Conservation (phyloP, 2,888 invertebrate species). For the Andrena minutula region DNA sequence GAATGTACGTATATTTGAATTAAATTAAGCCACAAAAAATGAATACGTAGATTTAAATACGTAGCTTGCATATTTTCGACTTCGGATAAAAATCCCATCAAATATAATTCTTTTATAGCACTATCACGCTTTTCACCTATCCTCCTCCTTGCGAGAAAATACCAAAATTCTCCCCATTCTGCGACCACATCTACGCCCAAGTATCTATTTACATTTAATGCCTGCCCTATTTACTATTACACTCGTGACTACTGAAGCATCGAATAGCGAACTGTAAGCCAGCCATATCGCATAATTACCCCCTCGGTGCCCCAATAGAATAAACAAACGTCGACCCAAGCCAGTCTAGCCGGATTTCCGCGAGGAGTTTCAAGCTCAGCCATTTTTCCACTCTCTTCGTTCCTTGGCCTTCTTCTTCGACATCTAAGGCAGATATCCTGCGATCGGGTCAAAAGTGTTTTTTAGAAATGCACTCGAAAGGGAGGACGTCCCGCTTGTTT, state of each 20-base stretch:
- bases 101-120: too few species aligned
- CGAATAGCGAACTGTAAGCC: background rate
- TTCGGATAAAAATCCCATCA: too few species aligned
- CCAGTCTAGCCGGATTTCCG: conserved; percentile 5
- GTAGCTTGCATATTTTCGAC: too few species aligned
- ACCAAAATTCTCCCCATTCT: too few species aligned
- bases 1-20: too few species aligned
- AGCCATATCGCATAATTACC: background rate
- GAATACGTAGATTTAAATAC: too few species aligned
- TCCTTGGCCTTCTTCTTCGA: background rate
- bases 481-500: conserved; percentile 25
- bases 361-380: background rate
- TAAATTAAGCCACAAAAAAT: too few species aligned
- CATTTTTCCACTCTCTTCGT: background rate
- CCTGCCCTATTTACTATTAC: too few species aligned
- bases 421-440: conserved; percentile 36
- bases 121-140: too few species aligned
- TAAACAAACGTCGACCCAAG: background rate
- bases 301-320: background rate
- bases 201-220: too few species aligned
- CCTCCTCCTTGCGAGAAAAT: too few species aligned
- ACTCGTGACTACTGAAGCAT: background rate
- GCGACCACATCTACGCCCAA: too few species aligned
- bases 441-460: conserved; percentile 53
- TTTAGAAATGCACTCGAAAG: conserved; percentile 62